Evolutionary conservation across 2,113 vertebrate genomes (phyloP), one percentile per base, ranked within the genome.

Genomic region (Tragelaphus strepsiceros): DNA sequence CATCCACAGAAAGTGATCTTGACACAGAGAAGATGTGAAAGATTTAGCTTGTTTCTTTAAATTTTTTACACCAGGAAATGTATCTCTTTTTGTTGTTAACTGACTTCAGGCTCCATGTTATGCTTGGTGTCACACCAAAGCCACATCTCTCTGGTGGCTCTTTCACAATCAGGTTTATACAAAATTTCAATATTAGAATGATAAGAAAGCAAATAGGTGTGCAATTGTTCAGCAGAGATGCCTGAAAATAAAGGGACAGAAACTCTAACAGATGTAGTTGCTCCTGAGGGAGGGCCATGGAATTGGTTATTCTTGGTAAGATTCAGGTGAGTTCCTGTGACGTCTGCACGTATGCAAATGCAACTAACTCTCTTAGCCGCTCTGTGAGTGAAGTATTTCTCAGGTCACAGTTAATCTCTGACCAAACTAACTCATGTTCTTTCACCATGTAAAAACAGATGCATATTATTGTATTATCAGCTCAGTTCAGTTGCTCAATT

Each of bases 151-250:
- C 61, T 81, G 93, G 94, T 95, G 46, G 46, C 92, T 87, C 97
- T 98, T 96, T 94, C 95, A 64, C n/a, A 24, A 39, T 88, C 15
- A 83, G 84, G 46, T 28, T 78, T 94, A 62, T 0, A 7, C 78
- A 81, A 95, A 82, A 95, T 96, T 98, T 77, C 91, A 95, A 64
- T 77, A 51, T 83, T 96, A 13, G 81, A 88, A 78, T 78, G 90
- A 94, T 92, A 84, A 96, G 56, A 58, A 74, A 97, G 89, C 28
- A 93, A 96, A 78, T 54, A 95, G 28, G 21, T 89, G 28, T 92
- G 53, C 13, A 39, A 0, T 87, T 96, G 54, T 92, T 97, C 49
- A 62, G 7, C 58, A 96, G n/a, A 94, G 51, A 95, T 91, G 98
- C 64, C 56, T 97, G 32, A 97, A 88, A 95, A 91, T 77, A 83